Conservation (phyloP, 2,888 invertebrate species). For the Unio delphinus region DNA sequence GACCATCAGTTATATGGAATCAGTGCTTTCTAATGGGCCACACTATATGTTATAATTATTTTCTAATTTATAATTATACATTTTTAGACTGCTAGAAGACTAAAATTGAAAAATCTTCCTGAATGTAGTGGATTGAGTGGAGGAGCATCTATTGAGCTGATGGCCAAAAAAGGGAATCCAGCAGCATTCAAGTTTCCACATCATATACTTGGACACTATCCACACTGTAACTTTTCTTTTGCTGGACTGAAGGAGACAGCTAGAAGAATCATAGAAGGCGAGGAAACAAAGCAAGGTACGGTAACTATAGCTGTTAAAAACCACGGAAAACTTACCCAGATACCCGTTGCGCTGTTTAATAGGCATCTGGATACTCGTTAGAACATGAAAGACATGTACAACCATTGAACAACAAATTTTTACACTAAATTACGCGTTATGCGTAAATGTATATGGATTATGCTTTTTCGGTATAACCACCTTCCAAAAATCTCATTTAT, state of each 20-base stretch:
- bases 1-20: too few relatives aligned
- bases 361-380: too few relatives aligned
- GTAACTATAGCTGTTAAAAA: background rate
- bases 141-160: slow-evolving; percentile 87
- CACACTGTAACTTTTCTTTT: slow-evolving; percentile 93
- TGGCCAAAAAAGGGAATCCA: slow-evolving; percentile 79
- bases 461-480: too few relatives aligned
- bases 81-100: slow-evolving; percentile 77
- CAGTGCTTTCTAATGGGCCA: too few relatives aligned
- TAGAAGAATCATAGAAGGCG: slow-evolving; percentile 35
- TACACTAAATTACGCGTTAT: too few relatives aligned
- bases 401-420: too few relatives aligned
- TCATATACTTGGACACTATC: slow-evolving; percentile 74
- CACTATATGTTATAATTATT: background rate
- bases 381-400: too few relatives aligned
- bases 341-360: too few relatives aligned
- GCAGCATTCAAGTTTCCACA: slow-evolving; percentile 75
- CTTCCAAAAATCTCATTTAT: too few relatives aligned
- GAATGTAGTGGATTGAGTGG: slow-evolving; percentile 84
- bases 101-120: slow-evolving; percentile 85
- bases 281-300: slow-evolving; percentile 59
- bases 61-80: background rate
- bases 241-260: slow-evolving; percentile 76
- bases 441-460: too few relatives aligned
- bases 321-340: too few relatives aligned